A percentile compares a stretch with the other conserved stretches of the same genome.
phyloP scores from a whole-genome alignment of 2,888 invertebrate genomes.

The Drosophila meridionalis region DNA sequence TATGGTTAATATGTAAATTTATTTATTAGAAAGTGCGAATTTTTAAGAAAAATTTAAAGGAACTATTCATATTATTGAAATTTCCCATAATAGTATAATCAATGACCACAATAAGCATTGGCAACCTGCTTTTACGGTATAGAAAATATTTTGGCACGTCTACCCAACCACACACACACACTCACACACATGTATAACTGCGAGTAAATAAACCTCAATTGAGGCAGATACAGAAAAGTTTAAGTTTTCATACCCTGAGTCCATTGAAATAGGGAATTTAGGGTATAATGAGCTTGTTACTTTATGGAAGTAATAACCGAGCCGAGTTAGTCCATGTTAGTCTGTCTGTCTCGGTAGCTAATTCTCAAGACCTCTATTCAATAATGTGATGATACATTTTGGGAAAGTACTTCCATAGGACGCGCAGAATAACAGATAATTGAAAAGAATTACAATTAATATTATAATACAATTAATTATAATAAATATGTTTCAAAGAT shows the following conservation, averaged over 20 bases:
- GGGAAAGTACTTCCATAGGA: too few relatives aligned
- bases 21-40: background rate
- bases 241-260: background rate
- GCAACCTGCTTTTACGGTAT: slow-evolving; percentile 44
- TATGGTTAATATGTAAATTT: background rate
- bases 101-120: background rate
- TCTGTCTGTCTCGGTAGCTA: too few relatives aligned
- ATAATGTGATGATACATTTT: too few relatives aligned
- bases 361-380: too few relatives aligned
- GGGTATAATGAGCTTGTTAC: background rate
- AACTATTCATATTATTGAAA: background rate
- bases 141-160: slow-evolving; percentile 18
- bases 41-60: background rate
- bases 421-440: too few relatives aligned
- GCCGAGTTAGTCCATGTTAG: background rate
- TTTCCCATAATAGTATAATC: background rate
- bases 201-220: slow-evolving; percentile 36
- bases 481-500: too few relatives aligned
- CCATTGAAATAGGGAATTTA: too few relatives aligned
- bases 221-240: slow-evolving; percentile 22
- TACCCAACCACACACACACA: background rate
- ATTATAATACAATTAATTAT: too few relatives aligned
- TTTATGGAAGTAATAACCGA: background rate
- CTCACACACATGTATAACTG: background rate
- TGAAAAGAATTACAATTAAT: too few relatives aligned